Evolutionary conservation across 1,140 invertebrate species (phyloP).

Genomic region (Dryas iulia): DNA sequence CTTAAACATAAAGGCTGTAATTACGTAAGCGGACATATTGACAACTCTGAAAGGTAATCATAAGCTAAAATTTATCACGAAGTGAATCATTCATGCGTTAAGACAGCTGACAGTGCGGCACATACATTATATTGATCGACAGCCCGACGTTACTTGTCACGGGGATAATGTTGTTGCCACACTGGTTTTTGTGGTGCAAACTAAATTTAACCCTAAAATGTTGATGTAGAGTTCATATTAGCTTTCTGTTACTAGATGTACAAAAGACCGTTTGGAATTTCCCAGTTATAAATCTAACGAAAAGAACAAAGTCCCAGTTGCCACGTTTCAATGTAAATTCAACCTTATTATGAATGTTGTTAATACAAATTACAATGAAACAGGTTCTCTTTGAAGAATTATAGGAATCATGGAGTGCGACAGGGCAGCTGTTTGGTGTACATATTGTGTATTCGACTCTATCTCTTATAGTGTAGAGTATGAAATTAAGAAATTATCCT

Average conservation of each 20-base stretch:
- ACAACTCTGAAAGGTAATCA: constrained; percentile 78
- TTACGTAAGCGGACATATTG: constrained; percentile 77
- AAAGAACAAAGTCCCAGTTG: constrained; percentile 65
- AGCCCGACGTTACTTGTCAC: constrained; percentile 76
- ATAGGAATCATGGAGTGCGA: constrained; percentile 49
- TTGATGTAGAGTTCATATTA: constrained; percentile 25
- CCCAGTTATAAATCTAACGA: constrained; percentile 56
- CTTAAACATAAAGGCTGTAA: constrained; percentile 45
- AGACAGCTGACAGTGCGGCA: constrained; percentile 77
- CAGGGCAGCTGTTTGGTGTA: constrained; percentile 36
- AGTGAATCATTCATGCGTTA: constrained; percentile 78
- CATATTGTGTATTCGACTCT: not conserved
- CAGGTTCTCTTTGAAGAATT: constrained; percentile 43
- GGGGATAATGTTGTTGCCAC: constrained; percentile 74
- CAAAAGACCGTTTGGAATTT: constrained; percentile 46
- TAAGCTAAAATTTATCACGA: constrained; percentile 79
- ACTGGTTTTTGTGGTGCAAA: constrained; percentile 24
- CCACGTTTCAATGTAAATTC: constrained; percentile 37
- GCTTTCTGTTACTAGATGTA: not conserved
- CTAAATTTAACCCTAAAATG: constrained; percentile 30
- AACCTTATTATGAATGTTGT: constrained; percentile 43
- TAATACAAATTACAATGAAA: constrained; percentile 45
- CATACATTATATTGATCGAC: constrained; percentile 80
- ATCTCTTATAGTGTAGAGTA: constrained; percentile 3
- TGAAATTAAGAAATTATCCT: constrained; percentile 23